Evolutionary conservation across 2,797 vertebrate species (phyloP), one percentile per base, ranked within the genome.

Genomic region (Anas capensis): DNA sequence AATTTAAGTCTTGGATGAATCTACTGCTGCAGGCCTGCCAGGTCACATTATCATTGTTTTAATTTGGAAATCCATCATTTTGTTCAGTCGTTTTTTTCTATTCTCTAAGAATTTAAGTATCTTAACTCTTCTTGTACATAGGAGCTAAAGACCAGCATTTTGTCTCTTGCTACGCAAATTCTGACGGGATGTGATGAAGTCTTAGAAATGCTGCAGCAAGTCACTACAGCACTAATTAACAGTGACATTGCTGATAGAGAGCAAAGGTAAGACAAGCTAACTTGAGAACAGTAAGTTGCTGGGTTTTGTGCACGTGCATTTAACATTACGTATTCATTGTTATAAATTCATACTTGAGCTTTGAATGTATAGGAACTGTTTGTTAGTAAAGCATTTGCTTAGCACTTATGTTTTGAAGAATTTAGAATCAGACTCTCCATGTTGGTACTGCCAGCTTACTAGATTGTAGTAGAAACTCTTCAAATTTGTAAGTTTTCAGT

Each of bases 181-280:
- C 97, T 99, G 96, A 99, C 98, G 53, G 99, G 99, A 84, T 99
- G 99, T 92, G 99, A 99, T 94, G 99, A 99, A 98, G 99, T 99
- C 54, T 97, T 99, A 93, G 99, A 99, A 98, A 99, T 99, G 95
- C 98, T 99, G 83, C 99, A 99, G 95, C 99, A 99, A 97, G 99
- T 99, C 95, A 99, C 99, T 73, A 99, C 98, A n/a, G 98, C 99
- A 70, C 98, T 99, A 78, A 99, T 99, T 86, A 99, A 99, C 97
- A 99, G 99, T 78, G 99, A 99, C 96, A 98, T 99, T 91, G 80
- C 97, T 29, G 99, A 99, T 92, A 98, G 98, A 90, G 99, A 99
- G 86, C 98, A 98, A 95, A 99, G 99, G 99, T 99, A 92, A 97
- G 97, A 21, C 31, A 26, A 42, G 17, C 19, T 20, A 3, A 38